Conservation (phyloP, 2,888 invertebrate genomes). For the Drosophila peninsularis region DNA sequence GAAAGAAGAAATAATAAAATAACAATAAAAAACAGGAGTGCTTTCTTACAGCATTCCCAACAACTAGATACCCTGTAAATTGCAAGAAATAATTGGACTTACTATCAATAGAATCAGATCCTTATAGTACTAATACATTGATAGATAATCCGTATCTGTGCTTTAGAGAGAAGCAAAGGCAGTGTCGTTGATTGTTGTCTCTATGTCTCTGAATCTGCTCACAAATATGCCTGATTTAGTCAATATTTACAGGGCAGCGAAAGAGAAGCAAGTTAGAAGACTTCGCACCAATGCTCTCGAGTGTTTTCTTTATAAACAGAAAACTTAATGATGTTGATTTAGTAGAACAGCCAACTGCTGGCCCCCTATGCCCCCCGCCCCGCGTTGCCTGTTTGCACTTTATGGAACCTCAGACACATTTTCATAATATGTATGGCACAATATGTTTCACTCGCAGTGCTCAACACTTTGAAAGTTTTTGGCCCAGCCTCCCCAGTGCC, state of each 20-base stretch:
- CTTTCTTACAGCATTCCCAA: too few species aligned
- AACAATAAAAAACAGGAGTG: background rate
- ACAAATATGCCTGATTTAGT: slow-evolving; percentile 1
- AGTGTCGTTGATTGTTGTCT: too few species aligned
- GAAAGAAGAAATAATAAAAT: slow-evolving; percentile 42
- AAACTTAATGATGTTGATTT: slow-evolving; percentile 81
- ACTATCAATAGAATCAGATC: too few species aligned
- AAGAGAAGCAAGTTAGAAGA: slow-evolving; percentile 20
- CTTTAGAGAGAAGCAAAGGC: too few species aligned
- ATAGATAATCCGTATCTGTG: too few species aligned
- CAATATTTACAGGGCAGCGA: background rate
- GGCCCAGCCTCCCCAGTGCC: slow-evolving; percentile 1
- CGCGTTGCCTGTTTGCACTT: slow-evolving; percentile 16
- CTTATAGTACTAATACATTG: too few species aligned
- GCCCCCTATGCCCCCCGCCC: background rate
- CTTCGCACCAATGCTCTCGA: slow-evolving; percentile 60
- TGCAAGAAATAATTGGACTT: background rate
- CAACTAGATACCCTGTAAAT: background rate
- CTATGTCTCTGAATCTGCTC: too few species aligned
- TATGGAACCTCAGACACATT: slow-evolving; percentile 40
- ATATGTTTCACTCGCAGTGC: slow-evolving; percentile 55
- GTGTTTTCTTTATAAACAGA: slow-evolving; percentile 81
- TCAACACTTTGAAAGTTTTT: slow-evolving; percentile 64
- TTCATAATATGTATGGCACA: slow-evolving; percentile 67
- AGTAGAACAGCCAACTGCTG: slow-evolving; percentile 61